These are phyloP conservation scores for Cyprinodon diabolis DNA, from an alignment of 2,797 vertebrate genomes.

Conservation along the genomic window DNA sequence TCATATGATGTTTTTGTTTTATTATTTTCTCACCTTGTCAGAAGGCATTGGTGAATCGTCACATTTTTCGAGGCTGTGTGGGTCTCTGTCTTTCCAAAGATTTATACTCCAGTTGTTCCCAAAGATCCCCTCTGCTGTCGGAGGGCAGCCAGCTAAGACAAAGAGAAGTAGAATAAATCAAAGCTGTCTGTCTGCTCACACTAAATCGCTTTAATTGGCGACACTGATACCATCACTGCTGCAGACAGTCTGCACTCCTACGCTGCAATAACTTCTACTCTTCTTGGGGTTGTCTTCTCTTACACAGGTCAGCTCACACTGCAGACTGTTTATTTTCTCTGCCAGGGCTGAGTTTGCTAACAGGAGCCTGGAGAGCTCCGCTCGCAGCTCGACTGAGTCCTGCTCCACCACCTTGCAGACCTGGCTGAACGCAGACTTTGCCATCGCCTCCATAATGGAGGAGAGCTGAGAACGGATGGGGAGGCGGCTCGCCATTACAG, in stretches of 20 bases:
- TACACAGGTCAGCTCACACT: constrained; percentile 57
- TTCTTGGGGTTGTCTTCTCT: constrained; percentile 37
- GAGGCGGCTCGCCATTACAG: constrained; percentile 46
- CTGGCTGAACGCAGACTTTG: constrained; percentile 63
- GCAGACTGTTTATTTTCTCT: constrained; percentile 64
- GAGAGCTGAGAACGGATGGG: constrained; percentile 72
- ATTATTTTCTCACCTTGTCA: constrained; percentile 54
- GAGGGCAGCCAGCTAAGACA: constrained; percentile 44
- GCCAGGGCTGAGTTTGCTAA: constrained; percentile 63
- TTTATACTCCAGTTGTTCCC: constrained; percentile 79
- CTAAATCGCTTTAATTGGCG: not conserved
- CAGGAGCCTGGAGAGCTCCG: constrained; percentile 65
- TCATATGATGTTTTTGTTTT: not conserved
- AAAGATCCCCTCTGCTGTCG: constrained; percentile 74
- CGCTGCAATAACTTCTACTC: constrained; percentile 54
- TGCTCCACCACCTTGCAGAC: constrained; percentile 75
- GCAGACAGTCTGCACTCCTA: constrained; percentile 64
- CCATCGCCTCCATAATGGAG: constrained; percentile 76
- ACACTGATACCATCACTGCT: constrained; percentile 34
- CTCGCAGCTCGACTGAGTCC: constrained; percentile 67
- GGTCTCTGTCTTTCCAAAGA: constrained; percentile 73
- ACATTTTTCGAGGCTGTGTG: constrained; percentile 34
- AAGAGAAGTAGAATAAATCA: constrained; percentile 3
- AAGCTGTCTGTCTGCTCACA: not conserved
- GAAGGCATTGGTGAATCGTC: constrained; percentile 20